phyloP scores from a whole-genome alignment of 2,113 vertebrate genomes.

The Varanus komodoensis region DNA sequence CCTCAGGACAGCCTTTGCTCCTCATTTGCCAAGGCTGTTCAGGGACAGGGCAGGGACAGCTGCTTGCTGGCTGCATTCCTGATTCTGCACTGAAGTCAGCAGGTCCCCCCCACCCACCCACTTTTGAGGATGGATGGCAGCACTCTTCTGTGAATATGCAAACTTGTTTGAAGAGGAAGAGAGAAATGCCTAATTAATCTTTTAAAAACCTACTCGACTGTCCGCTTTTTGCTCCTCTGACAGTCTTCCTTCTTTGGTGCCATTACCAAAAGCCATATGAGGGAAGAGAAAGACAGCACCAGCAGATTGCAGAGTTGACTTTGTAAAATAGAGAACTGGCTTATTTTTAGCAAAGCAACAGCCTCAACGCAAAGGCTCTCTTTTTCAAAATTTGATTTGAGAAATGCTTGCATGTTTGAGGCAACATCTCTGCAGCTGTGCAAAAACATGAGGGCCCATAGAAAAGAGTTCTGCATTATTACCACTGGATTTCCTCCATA shows the following conservation, averaged over 20 bases:
- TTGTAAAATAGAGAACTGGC: constrained; percentile 33
- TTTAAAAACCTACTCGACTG: not conserved
- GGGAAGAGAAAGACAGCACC: constrained; percentile 17
- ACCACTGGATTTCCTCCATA: not conserved
- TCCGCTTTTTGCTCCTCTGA: constrained; percentile 15
- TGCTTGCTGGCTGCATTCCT: not conserved
- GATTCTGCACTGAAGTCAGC: not conserved
- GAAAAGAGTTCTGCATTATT: constrained; percentile 28
- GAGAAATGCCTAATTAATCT: constrained; percentile 27
- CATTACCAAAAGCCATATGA: constrained; percentile 11
- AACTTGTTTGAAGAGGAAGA: not conserved
- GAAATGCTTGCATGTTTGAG: constrained; percentile 44
- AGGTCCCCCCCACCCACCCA: not conserved
- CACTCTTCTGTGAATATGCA: constrained; percentile 14
- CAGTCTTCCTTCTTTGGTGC: not conserved
- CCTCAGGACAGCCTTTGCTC: not conserved
- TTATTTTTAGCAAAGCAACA: constrained; percentile 57
- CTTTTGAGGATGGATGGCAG: not conserved
- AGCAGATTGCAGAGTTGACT: constrained; percentile 36
- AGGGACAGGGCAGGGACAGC: not conserved
- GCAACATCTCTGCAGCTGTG: constrained; percentile 7
- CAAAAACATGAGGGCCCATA: constrained; percentile 13
- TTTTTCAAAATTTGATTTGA: constrained; percentile 45
- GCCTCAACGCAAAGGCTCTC: constrained; percentile 41
- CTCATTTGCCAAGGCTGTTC: not conserved